These are phyloP conservation scores for Calonectris borealis DNA, from an alignment of 2,113 vertebrate species.

Conservation along the genomic window DNA sequence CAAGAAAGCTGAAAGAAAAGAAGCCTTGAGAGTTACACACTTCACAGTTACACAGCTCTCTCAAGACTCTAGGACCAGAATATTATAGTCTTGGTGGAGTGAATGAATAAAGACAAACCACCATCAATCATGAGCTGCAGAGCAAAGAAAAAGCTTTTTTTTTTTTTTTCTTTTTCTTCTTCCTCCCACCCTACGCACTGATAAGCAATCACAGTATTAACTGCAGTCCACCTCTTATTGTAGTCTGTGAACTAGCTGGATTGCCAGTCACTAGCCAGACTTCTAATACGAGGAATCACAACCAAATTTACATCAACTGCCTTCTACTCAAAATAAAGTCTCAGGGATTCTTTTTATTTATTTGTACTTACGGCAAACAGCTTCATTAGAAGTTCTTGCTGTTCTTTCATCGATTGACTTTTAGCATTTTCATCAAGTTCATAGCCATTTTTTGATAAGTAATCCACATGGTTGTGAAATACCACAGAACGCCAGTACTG, in stretches of 20 bases:
- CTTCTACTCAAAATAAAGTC: background rate
- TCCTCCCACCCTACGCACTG: background rate
- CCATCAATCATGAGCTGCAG: background rate
- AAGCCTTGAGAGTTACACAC: background rate
- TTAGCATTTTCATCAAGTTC: conserved; percentile 82
- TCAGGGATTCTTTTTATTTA: background rate
- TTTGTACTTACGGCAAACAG: conserved; percentile 92
- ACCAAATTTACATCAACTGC: background rate
- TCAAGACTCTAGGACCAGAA: background rate
- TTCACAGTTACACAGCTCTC: background rate
- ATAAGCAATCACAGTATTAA: background rate
- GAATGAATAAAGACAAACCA: background rate
- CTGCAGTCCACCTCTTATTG: background rate
- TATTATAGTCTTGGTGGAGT: background rate
- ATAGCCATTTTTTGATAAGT: conserved; percentile 87
- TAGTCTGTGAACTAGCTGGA: background rate
- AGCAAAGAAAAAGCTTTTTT: background rate
- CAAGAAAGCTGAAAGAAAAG: conserved; percentile 85
- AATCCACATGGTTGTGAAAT: conserved; percentile 86
- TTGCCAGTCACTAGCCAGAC: background rate
- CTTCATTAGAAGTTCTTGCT: conserved; percentile 95
- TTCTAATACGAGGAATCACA: background rate
- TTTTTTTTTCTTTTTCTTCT: background rate
- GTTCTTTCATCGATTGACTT: conserved; percentile 83
- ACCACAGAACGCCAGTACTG: conserved; percentile 91